Evolutionary conservation across 2,888 invertebrate genomes (phyloP).

Genomic region (Pseudoips prasinana): DNA sequence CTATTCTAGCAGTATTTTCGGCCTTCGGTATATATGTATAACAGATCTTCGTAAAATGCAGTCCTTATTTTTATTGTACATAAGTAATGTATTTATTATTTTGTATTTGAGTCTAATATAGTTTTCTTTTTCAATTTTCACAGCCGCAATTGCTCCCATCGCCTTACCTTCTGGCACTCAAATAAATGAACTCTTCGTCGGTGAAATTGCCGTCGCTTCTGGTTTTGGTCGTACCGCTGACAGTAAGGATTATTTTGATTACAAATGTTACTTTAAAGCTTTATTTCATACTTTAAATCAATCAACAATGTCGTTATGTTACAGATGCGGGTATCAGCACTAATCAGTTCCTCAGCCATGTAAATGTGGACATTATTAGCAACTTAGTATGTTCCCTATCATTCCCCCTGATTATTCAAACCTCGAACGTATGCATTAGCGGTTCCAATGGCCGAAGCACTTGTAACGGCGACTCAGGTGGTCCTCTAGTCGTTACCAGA

Average conservation of each 20-base stretch:
- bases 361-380: slow-evolving; percentile 27
- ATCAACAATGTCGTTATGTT: too few species aligned
- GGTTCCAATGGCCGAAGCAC: slow-evolving; percentile 35
- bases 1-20: too few species aligned
- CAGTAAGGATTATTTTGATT: slow-evolving; percentile 26
- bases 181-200: slow-evolving; percentile 37
- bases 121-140: not conserved
- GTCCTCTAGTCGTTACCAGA: slow-evolving; percentile 40
- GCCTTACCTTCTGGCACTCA: slow-evolving; percentile 39
- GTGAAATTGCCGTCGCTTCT: slow-evolving; percentile 43
- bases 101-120: too few species aligned
- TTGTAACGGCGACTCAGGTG: slow-evolving; percentile 52
- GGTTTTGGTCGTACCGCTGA: slow-evolving; percentile 49
- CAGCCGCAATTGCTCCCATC: slow-evolving; percentile 36
- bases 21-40: too few species aligned
- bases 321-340: slow-evolving; percentile 20
- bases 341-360: slow-evolving; percentile 26
- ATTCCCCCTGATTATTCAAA: slow-evolving; percentile 30
- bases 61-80: too few species aligned
- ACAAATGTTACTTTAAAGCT: not conserved
- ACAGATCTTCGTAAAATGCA: too few species aligned
- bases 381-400: slow-evolving; percentile 27
- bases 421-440: slow-evolving; percentile 43
- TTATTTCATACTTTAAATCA: too few species aligned
- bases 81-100: too few species aligned